Evolutionary conservation across 2,888 invertebrate genomes (phyloP).

Genomic region (Sesamia inferens): DNA sequence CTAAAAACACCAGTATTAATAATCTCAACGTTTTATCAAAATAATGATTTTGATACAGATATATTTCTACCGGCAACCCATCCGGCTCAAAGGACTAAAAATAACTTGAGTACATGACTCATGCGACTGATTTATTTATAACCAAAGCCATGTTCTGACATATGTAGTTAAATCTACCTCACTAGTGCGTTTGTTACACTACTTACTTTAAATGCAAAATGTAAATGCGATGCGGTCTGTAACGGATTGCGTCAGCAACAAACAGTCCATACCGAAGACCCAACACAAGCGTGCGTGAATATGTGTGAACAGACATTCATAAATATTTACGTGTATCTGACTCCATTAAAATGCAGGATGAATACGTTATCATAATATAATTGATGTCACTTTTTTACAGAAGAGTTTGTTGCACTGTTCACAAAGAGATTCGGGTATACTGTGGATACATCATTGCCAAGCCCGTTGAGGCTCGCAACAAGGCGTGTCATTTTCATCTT

Average conservation of each 20-base stretch:
- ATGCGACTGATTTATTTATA: neutral
- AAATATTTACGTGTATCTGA: neutral
- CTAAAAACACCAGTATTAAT: neutral
- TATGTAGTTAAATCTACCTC: neutral
- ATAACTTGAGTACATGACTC: no score
- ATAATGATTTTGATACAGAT: neutral
- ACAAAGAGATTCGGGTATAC: neutral
- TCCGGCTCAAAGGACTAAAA: constrained; percentile 8
- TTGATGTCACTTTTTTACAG: no score
- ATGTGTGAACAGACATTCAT: neutral
- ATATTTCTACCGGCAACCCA: neutral
- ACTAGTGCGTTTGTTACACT: constrained; percentile 20
- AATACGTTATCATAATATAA: neutral
- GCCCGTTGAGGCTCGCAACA: neutral
- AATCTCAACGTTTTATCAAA: neutral
- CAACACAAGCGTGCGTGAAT: constrained; percentile 13
- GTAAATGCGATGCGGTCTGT: constrained; percentile 39
- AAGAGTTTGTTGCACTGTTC: neutral
- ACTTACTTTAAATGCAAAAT: constrained; percentile 28
- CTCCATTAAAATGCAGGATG: neutral
- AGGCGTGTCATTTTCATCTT: neutral
- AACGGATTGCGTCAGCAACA: constrained; percentile 41
- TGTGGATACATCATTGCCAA: neutral
- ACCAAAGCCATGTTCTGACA: neutral
- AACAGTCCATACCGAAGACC: constrained; percentile 33